phyloP scores from a whole-genome alignment of 2,888 invertebrate species.

The Carcina quercana region DNA sequence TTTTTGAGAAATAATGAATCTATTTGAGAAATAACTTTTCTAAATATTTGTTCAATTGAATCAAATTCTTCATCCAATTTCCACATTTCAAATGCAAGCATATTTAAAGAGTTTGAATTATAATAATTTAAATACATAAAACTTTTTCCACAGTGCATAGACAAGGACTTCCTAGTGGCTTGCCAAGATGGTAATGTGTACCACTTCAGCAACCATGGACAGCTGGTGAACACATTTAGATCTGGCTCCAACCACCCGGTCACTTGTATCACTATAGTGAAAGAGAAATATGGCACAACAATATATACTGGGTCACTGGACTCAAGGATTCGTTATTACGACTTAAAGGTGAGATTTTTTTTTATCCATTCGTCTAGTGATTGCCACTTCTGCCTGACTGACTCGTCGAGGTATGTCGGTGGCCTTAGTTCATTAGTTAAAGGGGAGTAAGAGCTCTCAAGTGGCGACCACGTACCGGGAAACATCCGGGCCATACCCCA shows the following conservation, averaged over 20 bases:
- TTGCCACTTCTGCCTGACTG: neutral
- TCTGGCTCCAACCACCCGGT: slow-evolving; percentile 76
- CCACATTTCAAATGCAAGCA: too few species aligned
- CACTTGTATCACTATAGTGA: slow-evolving; percentile 74
- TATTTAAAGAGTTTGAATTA: too few species aligned
- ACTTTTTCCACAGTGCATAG: slow-evolving; percentile 77
- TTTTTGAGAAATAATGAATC: too few species aligned
- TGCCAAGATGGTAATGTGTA: slow-evolving; percentile 78
- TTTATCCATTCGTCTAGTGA: neutral
- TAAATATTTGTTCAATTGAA: too few species aligned
- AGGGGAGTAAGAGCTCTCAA: too few species aligned
- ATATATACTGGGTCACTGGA: slow-evolving; percentile 78
- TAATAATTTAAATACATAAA: too few species aligned
- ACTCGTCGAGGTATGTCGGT: too few species aligned
- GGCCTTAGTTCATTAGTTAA: too few species aligned
- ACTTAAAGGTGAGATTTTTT: slow-evolving; percentile 64
- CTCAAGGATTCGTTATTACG: slow-evolving; percentile 74
- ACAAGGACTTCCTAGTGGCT: slow-evolving; percentile 75
- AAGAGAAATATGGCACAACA: slow-evolving; percentile 60
- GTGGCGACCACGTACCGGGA: too few species aligned
- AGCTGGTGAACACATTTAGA: slow-evolving; percentile 67
- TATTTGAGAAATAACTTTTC: too few species aligned
- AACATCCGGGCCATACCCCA: too few species aligned
- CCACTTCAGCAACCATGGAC: slow-evolving; percentile 72
- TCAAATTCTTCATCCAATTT: too few species aligned